These are phyloP conservation scores for Vanessa tameamea DNA, from an alignment of 1,140 invertebrate genomes.

Conservation along the genomic window DNA sequence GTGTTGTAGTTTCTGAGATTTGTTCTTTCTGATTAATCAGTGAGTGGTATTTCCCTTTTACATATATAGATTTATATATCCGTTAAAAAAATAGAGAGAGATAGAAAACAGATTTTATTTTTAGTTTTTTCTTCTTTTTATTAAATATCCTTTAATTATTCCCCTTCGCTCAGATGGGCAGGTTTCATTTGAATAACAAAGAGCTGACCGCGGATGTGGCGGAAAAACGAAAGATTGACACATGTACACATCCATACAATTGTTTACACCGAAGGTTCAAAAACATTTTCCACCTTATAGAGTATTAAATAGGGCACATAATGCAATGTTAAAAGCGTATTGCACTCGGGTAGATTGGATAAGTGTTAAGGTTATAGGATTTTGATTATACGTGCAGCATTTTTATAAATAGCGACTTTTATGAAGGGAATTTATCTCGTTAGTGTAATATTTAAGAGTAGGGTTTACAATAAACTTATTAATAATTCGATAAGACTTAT, in stretches of 20 bases:
- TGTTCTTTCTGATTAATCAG: too few species aligned
- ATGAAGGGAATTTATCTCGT: not conserved
- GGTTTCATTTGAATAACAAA: conserved; percentile 70
- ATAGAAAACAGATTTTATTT: too few species aligned
- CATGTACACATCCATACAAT: conserved; percentile 7
- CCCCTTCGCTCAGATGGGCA: conserved; percentile 43
- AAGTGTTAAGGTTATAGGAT: conserved; percentile 9
- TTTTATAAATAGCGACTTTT: not conserved
- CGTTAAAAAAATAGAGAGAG: too few species aligned
- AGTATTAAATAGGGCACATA: not conserved
- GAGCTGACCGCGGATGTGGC: conserved; percentile 50
- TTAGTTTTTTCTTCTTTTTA: conserved; percentile 33
- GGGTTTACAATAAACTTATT: too few species aligned
- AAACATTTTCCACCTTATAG: not conserved
- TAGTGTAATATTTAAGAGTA: too few species aligned
- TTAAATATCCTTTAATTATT: conserved; percentile 59
- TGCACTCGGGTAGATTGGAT: not conserved
- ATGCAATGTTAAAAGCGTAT: not conserved
- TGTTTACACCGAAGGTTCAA: conserved; percentile 13
- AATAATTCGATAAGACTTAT: too few species aligned
- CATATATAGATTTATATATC: too few species aligned
- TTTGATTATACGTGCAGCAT: not conserved
- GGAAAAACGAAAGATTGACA: conserved; percentile 64
- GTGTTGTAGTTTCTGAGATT: too few species aligned
- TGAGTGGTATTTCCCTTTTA: too few species aligned